A percentile compares a stretch with the other conserved stretches of the same genome.
Conservation (phyloP, 2,888 invertebrate species). For the Thereva unica region DNA sequence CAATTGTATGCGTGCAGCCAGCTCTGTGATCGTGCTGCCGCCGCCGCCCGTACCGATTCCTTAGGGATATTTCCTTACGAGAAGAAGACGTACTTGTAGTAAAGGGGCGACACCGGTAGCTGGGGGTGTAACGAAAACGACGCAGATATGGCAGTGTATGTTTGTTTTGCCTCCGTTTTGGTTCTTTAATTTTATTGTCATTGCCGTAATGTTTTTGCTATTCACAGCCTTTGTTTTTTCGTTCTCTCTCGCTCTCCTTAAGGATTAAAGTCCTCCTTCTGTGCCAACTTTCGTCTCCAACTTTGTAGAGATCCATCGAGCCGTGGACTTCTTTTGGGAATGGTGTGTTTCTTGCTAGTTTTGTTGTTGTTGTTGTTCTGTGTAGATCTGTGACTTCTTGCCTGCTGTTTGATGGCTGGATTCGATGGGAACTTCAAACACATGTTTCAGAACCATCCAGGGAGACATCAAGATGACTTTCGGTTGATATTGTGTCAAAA, state of each 20-base stretch:
- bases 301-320: slow-evolving; percentile 1
- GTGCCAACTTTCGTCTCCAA: slow-evolving; percentile 6
- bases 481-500: slow-evolving; percentile 11
- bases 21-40: too few species aligned
- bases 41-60: too few species aligned
- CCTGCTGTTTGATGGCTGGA: too few species aligned
- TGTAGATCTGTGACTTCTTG: too few species aligned
- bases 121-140: slow-evolving; percentile 12
- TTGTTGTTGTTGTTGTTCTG: too few species aligned
- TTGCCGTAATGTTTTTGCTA: slow-evolving; percentile 34
- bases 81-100: too few species aligned
- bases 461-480: slow-evolving; percentile 27
- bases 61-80: too few species aligned
- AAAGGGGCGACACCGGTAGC: neutral
- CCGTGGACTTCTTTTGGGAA: neutral
- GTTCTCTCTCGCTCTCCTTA: neutral
- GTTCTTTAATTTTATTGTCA: slow-evolving; percentile 36
- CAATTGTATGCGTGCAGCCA: too few species aligned
- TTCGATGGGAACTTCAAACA: slow-evolving; percentile 26
- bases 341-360: too few species aligned
- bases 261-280: slow-evolving; percentile 29
- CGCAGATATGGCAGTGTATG: slow-evolving; percentile 13
- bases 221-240: slow-evolving; percentile 21
- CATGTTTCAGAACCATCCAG: slow-evolving; percentile 27
- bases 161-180: slow-evolving; percentile 24